Base-by-base conservation (phyloP, 2,888 invertebrate species). In the Pseudolycoriella hygida region DNA sequence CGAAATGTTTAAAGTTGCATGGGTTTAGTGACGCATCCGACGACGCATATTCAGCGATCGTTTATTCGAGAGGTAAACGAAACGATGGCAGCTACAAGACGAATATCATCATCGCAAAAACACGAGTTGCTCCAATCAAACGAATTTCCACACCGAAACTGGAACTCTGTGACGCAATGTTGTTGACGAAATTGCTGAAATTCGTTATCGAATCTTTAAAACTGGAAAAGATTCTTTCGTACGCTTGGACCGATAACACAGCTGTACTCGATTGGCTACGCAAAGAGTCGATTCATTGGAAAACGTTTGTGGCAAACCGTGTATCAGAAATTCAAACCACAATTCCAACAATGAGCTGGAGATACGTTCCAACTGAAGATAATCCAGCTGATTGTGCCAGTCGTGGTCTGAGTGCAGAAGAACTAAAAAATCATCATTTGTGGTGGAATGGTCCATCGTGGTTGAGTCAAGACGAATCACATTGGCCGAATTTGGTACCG, bases 21-120 rank as follows among this genome's bases (percentile, higher is more conserved):
- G 43, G 43, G 15, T 43, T 43, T 25, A 12, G 18, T 5, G 43
- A 43, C 19, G 19, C 43, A 4, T 43, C 43, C 11, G 19, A 43
- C 19, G 20, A 18, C 6, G 43, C 19, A 14, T 34, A 34, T 14
- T 12, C 34, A 5, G 34, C 34, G 3, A 12, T 14, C 11, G 15
- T 34, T 3, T 34, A 34, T 34, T 14, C n/a, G 4, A 12, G 34
- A 34, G 11, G 3, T 5, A 5, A 4, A 4, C n/a, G 11, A 5
- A 5, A 12, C 11, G n/a, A 14, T 12, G 34, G 34, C 4, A 34
- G 15, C 34, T 14, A 14, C 11, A 14, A 12, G 4, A 34, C 15
- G 12, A 34, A 34, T 14, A 34, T 34, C 15, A 12, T 34, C 15
- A 34, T 34, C 3, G 34, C 34, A 5, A 34, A 34, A 12, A 34